Evolutionary conservation across 1,140 invertebrate species (phyloP), one percentile per base, ranked within the genome.

Genomic region (Pachyrhynchus sulphureomaculatus): DNA sequence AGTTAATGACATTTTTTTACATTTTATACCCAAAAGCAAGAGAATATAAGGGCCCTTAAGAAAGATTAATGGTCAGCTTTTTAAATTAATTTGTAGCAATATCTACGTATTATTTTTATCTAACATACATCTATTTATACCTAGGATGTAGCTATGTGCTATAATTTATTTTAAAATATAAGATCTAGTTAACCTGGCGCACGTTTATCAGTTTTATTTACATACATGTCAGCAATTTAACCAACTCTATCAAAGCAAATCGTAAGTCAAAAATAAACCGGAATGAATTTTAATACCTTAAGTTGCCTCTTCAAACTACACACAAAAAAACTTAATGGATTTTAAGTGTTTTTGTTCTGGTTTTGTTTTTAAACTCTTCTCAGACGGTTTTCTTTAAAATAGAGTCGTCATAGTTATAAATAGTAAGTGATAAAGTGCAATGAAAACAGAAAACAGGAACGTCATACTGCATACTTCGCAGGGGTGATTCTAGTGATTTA

Each of bases 401-500:
- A 47, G 44, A 47, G 44, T 29, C 44, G 44, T 47, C 15, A 47
- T 17, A 29, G 44, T 29, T 47, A 47, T 47, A 47, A 47, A 47
- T 47, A 47, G 44, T 47, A 47, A 47, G 44, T 47, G 44, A 47
- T 47, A 47, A 47, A 47, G 44, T 47, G 44, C 23, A 47, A 47
- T 23, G 17, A 47, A 47, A 47, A 32, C 44, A 47, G 17, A 47
- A 47, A 47, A 32, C 44, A 47, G 1, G 26, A 47, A 18, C 39
- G 39, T 42, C 17, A 42, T 9, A 6, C 9, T 15, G 4, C 21
- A 21, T 20, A 42, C 5, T 18, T 42, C 18, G 13, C 9, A 20
- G 12, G 39, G 39, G 15, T 18, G 39, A 42, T 42, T 37, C 34
- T 37, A n/a, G 34, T 13, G 1, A 37, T 13, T 6, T 6, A 32